A percentile compares a stretch with the other conserved stretches of the same genome.
Evolutionary conservation across 2,797 vertebrate species (phyloP).

Genomic region (Tachyglossus aculeatus): DNA sequence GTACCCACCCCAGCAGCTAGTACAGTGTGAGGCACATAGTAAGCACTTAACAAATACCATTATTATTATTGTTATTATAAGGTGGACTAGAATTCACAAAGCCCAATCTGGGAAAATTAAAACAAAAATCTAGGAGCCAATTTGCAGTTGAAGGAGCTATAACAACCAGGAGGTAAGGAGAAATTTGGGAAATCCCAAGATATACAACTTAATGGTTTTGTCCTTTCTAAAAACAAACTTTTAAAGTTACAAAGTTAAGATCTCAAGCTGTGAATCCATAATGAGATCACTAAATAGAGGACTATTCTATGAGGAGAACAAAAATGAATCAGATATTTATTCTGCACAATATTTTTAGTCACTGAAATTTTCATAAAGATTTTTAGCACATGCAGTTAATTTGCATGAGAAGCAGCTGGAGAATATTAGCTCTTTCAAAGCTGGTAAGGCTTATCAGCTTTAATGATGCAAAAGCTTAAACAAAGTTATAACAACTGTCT

Average conservation of each 20-base stretch:
- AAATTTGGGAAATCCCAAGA: too few species aligned
- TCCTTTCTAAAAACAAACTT: conserved; percentile 27
- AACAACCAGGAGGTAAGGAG: too few species aligned
- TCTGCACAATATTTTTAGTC: conserved; percentile 50
- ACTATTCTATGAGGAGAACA: conserved; percentile 14
- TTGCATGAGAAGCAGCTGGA: conserved; percentile 61
- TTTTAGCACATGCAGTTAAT: conserved; percentile 56
- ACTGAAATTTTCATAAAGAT: conserved; percentile 58
- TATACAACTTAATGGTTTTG: not conserved
- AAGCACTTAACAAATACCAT: too few species aligned
- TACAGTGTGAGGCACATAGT: too few species aligned
- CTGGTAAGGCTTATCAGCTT: conserved; percentile 51
- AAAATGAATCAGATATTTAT: conserved; percentile 41
- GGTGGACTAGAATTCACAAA: too few species aligned
- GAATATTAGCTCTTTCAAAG: conserved; percentile 62
- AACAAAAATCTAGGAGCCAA: too few species aligned
- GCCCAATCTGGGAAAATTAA: too few species aligned
- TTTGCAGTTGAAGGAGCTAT: too few species aligned
- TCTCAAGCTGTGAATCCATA: not conserved
- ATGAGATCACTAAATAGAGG: conserved; percentile 9
- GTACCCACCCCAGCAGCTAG: too few species aligned
- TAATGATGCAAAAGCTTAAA: conserved; percentile 59
- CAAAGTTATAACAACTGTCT: conserved; percentile 50
- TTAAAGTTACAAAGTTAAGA: conserved; percentile 18
- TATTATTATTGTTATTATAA: too few species aligned